Percentiles rank a stretch among this genome's conserved stretches.
These are phyloP conservation scores for Caenorhabditis imperialis DNA, from an alignment of 2,888 invertebrate genomes.

Conservation along the genomic window DNA sequence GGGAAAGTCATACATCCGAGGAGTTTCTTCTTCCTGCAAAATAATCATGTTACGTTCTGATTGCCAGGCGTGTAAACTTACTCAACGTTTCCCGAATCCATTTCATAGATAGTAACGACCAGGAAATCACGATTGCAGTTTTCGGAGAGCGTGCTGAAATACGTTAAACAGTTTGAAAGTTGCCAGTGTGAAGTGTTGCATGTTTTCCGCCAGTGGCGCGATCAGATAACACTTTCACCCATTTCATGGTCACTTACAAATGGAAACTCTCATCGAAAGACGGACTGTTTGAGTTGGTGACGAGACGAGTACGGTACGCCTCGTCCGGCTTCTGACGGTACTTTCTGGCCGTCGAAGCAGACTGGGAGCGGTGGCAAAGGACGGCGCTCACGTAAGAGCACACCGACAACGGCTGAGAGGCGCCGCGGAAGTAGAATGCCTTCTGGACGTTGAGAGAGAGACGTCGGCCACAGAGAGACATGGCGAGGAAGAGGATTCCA, in stretches of 20 bases:
- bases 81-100: conserved; percentile 41
- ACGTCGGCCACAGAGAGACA: conserved; percentile 58
- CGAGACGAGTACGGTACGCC: conserved; percentile 51
- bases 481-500: conserved; percentile 65
- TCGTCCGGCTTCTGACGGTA: conserved; percentile 24
- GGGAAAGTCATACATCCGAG: conserved; percentile 73
- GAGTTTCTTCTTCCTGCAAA: conserved; percentile 54
- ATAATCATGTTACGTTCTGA: background rate
- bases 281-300: conserved; percentile 58
- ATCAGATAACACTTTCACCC: conserved; percentile 25
- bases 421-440: conserved; percentile 61
- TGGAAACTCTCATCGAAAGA: conserved; percentile 61
- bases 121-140: conserved; percentile 54
- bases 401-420: conserved; percentile 27
- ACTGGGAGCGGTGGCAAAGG: conserved; percentile 14
- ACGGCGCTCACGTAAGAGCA: conserved; percentile 51
- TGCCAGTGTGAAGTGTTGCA: background rate
- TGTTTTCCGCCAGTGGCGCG: conserved; percentile 2
- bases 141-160: conserved; percentile 51
- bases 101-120: conserved; percentile 56
- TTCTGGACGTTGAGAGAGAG: conserved; percentile 58
- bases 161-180: background rate
- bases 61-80: conserved; percentile 1
- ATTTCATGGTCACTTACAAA: conserved; percentile 52
- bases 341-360: background rate